Base-by-base conservation (phyloP, 2,113 vertebrate genomes). In the Apteryx mantelli region DNA sequence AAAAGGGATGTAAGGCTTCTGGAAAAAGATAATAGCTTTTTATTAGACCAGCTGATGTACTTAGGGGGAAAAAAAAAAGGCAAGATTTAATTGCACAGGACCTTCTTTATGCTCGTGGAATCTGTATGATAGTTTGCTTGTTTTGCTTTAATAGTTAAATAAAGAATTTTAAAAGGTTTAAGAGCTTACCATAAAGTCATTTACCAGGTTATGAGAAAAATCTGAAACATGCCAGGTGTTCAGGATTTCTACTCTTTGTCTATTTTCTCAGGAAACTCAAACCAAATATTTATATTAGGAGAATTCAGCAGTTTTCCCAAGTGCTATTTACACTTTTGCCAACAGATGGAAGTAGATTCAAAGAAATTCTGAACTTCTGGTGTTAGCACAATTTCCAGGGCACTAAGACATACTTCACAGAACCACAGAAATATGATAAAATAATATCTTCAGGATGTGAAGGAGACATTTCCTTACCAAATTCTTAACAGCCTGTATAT, bases 311-410 rank as follows among this genome's bases (percentile, higher is more conserved):
- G 11, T 28, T 79, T 94, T 89, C 50, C 26, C 24, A 65, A 38
- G 22, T 28, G 70, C 55, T 76, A 14, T 95, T 52, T 94, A 50
- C 34, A 25, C 5, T 94, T 84, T 30, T 69, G 60, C 88, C 97
- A 93, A 91, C 50, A 93, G 97, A 81, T 97, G 97, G 97, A 88
- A 95, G 86, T 58, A 97, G 70, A 97, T n/a, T 78, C 92, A 94
- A 97, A 38, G 60, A 91, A 95, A 97, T 96, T n/a, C 11, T 3
- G n/a, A 13, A 34, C n/a, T n/a, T 8, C 5, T 30, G 10, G 5
- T 15, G 2, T 7, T 25, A 20, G 2, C 16, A 10, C 3, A 8
- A 1, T 70, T 14, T n/a, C 28, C 44, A 40, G 21, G 7, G 5
- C 13, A 13, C 11, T 8, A 28, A 74, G 9, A 36, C 0, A 7